Conservation (phyloP, 1,140 invertebrate genomes). For the Lerema accius region DNA sequence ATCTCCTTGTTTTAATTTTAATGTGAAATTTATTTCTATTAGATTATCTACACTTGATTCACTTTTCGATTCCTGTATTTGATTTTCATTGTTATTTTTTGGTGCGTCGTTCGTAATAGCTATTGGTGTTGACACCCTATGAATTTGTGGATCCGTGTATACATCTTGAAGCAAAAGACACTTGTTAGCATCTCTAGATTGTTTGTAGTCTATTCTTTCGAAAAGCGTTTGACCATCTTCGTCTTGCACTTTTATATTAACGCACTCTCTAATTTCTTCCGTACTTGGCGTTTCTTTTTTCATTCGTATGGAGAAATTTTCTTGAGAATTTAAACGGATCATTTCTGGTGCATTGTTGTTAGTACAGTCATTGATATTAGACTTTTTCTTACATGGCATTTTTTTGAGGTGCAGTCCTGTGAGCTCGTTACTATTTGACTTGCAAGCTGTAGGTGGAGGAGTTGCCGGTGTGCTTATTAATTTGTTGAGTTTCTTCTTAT, state of each 20-base stretch:
- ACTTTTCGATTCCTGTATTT: constrained; percentile 40
- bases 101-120: constrained; percentile 21
- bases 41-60: constrained; percentile 49
- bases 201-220: constrained; percentile 53
- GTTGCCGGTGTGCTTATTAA: constrained; percentile 12
- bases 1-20: constrained; percentile 58
- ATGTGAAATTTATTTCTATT: constrained; percentile 62
- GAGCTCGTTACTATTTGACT: constrained; percentile 27
- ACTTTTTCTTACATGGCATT: constrained; percentile 37
- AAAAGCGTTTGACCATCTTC: constrained; percentile 58
- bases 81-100: constrained; percentile 24
- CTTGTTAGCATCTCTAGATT: constrained; percentile 25
- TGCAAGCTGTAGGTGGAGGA: constrained; percentile 31
- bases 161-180: constrained; percentile 38
- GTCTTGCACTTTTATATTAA: constrained; percentile 60
- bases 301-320: constrained; percentile 48
- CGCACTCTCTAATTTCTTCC: constrained; percentile 49
- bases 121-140: constrained; percentile 46
- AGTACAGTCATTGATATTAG: constrained; percentile 30
- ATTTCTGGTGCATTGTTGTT: constrained; percentile 19
- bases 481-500: constrained; percentile 27
- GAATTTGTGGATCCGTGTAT: constrained; percentile 50
- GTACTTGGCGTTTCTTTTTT: constrained; percentile 50
- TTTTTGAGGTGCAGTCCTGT: constrained; percentile 46
- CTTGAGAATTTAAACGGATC: constrained; percentile 48